Percentiles rank a stretch among this genome's conserved stretches.
Conservation (phyloP, 1,140 invertebrate genomes). For the Oscheius sp. region DNA sequence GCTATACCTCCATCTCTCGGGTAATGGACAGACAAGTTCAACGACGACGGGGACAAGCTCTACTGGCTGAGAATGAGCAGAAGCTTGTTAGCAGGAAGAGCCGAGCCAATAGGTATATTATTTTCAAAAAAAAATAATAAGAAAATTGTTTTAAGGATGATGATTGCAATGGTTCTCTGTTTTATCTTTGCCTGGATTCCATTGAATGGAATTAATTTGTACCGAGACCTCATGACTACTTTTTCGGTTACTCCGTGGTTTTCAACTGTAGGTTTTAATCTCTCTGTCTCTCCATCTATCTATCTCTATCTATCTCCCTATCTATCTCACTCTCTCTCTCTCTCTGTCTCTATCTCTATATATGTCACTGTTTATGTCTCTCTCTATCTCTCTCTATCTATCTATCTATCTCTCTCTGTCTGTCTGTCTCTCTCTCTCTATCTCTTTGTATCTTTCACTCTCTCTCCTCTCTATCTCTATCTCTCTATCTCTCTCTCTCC, state of each 20-base stretch:
- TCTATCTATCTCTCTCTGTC: no score
- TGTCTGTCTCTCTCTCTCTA: no score
- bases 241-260: slow-evolving; percentile 18
- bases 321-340: no score
- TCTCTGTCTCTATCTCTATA: no score
- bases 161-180: slow-evolving; percentile 55
- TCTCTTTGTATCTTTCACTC: no score
- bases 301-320: no score
- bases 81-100: slow-evolving; percentile 51
- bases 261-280: slow-evolving; percentile 13
- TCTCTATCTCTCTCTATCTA: no score
- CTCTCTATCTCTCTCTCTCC: no score
- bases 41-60: slow-evolving; percentile 52
- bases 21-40: slow-evolving; percentile 50
- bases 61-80: slow-evolving; percentile 53
- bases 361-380: no score
- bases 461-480: no score
- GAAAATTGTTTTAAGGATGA: slow-evolving; percentile 34
- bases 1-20: slow-evolving; percentile 51
- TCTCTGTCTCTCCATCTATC: no score
- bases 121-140: slow-evolving; percentile 30
- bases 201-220: slow-evolving; percentile 64
- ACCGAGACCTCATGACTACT: slow-evolving; percentile 42
- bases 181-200: slow-evolving; percentile 64
- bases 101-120: slow-evolving; percentile 46